These are phyloP conservation scores for Drosophila lutescens DNA, from an alignment of 2,888 invertebrate species.

Conservation along the genomic window DNA sequence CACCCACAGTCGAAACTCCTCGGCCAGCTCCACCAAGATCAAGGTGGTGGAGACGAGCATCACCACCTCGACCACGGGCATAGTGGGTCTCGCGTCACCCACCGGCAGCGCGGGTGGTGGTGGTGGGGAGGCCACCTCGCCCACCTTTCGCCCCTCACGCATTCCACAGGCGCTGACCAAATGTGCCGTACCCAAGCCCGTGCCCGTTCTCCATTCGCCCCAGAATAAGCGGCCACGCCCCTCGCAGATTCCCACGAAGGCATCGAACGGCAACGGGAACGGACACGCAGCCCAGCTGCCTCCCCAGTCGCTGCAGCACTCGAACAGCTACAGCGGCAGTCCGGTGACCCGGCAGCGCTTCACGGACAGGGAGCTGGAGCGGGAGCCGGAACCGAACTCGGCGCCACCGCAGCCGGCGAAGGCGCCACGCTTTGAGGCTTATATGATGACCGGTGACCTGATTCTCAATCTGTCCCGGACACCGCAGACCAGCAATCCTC, in stretches of 20 bases:
- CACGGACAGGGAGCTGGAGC: constrained; percentile 41
- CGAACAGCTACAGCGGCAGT: constrained; percentile 78
- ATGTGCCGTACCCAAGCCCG: constrained; percentile 76
- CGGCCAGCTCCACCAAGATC: constrained; percentile 81
- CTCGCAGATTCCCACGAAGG: constrained; percentile 84
- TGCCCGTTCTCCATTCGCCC: constrained; percentile 82
- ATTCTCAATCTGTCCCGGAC: constrained; percentile 96
- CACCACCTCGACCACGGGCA: constrained; percentile 50
- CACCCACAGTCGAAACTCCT: constrained; percentile 81
- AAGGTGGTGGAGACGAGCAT: constrained; percentile 77
- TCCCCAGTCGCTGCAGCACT: constrained; percentile 66
- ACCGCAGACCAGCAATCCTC: constrained; percentile 88
- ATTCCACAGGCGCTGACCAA: constrained; percentile 85
- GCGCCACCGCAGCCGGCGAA: constrained; percentile 83
- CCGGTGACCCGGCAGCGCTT: constrained; percentile 66
- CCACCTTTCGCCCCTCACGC: constrained; percentile 85
- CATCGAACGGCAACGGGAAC: constrained; percentile 58
- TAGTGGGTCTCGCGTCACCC: constrained; percentile 29
- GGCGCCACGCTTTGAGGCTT: constrained; percentile 91
- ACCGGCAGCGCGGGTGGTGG: constrained; percentile 27
- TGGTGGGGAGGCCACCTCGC: constrained; percentile 75
- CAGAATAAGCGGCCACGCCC: constrained; percentile 83
- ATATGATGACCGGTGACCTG: constrained; percentile 99
- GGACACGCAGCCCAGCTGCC: constrained; percentile 30
- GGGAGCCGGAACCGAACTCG: constrained; percentile 78